These are phyloP conservation scores for Enteromius fasciolatus DNA, from an alignment of 2,797 vertebrate species.

Conservation along the genomic window DNA sequence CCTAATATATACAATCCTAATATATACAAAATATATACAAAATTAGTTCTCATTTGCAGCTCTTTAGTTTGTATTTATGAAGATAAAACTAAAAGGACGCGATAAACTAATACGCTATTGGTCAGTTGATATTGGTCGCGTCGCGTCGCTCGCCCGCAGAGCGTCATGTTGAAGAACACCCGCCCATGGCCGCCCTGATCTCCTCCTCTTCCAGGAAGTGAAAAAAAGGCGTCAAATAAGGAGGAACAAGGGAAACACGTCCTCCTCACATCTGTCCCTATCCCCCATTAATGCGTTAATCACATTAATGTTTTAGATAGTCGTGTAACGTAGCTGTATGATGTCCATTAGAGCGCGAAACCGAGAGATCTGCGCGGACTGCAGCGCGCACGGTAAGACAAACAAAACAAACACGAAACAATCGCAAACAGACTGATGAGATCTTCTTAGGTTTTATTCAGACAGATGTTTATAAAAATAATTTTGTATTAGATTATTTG, in stretches of 20 bases:
- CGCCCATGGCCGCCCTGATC: constrained; percentile 27
- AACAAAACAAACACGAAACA: constrained; percentile 23
- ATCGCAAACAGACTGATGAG: neutral
- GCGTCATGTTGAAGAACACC: neutral
- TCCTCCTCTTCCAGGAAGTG: constrained; percentile 59
- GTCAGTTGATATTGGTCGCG: neutral
- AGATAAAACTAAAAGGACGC: neutral
- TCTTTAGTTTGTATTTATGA: neutral
- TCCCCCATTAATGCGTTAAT: constrained; percentile 38
- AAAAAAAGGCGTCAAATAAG: constrained; percentile 43
- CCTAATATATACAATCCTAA: too few relatives aligned
- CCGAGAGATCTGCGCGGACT: constrained; percentile 96
- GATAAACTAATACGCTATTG: neutral
- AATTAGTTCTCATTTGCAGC: neutral
- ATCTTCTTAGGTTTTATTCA: neutral
- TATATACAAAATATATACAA: too few relatives aligned
- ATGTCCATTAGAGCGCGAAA: constrained; percentile 95
- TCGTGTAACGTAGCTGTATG: constrained; percentile 54
- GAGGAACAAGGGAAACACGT: constrained; percentile 52
- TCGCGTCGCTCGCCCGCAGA: neutral
- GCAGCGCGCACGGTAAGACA: constrained; percentile 89
- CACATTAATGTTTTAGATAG: constrained; percentile 56
- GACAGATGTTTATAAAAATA: neutral
- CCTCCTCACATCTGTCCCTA: constrained; percentile 31
- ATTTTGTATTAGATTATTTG: neutral